phyloP scores from a whole-genome alignment of 2,113 vertebrate species.

The Ondatra zibethicus region DNA sequence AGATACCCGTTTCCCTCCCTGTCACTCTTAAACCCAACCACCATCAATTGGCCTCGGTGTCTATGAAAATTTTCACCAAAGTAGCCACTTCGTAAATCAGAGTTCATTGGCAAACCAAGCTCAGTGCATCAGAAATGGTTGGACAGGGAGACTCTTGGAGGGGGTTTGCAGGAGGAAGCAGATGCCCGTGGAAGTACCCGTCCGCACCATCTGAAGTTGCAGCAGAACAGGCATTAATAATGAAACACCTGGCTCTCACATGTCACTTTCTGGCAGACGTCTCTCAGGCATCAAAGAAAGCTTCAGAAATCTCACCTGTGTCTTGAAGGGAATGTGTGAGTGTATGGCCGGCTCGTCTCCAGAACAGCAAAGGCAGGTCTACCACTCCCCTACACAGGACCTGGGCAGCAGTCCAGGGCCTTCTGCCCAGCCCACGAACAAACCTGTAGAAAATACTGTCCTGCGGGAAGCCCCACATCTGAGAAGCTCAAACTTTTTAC shows the following conservation, averaged over 20 bases:
- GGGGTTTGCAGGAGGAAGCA: constrained; percentile 14
- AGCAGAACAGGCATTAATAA: neutral
- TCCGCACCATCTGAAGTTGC: neutral
- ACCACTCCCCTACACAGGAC: neutral
- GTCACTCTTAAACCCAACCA: neutral
- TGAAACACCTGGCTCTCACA: neutral
- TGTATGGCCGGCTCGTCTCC: neutral
- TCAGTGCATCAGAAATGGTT: constrained; percentile 27
- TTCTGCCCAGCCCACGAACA: neutral
- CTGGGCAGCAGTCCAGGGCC: neutral
- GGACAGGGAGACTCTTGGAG: constrained; percentile 53
- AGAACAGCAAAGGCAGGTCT: neutral
- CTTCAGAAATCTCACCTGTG: neutral
- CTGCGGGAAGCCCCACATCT: no score
- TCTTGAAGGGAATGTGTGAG: neutral
- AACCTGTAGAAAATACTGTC: neutral
- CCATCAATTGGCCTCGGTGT: constrained; percentile 64
- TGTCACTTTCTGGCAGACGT: neutral
- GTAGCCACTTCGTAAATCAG: neutral
- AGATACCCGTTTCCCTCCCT: neutral
- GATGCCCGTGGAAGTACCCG: neutral
- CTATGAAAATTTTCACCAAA: constrained; percentile 40
- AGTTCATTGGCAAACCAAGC: constrained; percentile 56
- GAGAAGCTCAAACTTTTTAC: neutral
- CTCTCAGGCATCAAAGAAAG: neutral